Conservation (phyloP, 2,797 vertebrate species). For the Lithobates sylvaticus region DNA sequence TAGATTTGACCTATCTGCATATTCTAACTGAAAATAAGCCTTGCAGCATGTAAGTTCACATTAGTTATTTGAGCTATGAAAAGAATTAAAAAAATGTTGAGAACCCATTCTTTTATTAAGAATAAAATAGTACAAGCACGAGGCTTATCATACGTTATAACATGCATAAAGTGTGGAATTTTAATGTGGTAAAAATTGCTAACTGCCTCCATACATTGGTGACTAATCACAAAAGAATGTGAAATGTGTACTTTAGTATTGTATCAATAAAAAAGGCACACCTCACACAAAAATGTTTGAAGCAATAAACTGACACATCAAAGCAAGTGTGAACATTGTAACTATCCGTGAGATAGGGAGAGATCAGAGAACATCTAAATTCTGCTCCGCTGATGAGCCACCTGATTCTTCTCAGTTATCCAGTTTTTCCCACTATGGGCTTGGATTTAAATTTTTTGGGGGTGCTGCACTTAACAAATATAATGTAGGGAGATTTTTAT, state of each 20-base stretch:
- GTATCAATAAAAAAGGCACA: conserved; percentile 62
- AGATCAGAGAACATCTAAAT: neutral
- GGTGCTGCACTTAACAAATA: too few relatives aligned
- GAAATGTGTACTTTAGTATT: conserved; percentile 62
- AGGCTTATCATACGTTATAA: conserved; percentile 52
- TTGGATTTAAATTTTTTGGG: too few relatives aligned
- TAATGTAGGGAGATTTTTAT: too few relatives aligned
- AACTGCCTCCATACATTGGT: conserved; percentile 54
- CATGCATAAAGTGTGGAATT: conserved; percentile 54
- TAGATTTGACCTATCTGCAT: neutral
- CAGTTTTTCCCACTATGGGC: neutral
- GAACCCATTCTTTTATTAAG: conserved; percentile 5
- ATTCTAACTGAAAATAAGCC: neutral
- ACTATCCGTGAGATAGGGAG: conserved; percentile 64
- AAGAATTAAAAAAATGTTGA: conserved; percentile 27
- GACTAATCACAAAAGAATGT: conserved; percentile 58
- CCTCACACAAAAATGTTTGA: conserved; percentile 60
- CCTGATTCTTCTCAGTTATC: neutral
- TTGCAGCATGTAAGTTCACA: neutral
- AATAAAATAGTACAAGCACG: conserved; percentile 41
- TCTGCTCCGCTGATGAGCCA: neutral
- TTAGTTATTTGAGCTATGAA: conserved; percentile 32
- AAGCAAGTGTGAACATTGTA: conserved; percentile 52
- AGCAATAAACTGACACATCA: conserved; percentile 56
- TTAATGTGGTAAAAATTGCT: conserved; percentile 55